Evolutionary conservation across 2,797 vertebrate genomes (phyloP).

Genomic region (Poecile montanus): DNA sequence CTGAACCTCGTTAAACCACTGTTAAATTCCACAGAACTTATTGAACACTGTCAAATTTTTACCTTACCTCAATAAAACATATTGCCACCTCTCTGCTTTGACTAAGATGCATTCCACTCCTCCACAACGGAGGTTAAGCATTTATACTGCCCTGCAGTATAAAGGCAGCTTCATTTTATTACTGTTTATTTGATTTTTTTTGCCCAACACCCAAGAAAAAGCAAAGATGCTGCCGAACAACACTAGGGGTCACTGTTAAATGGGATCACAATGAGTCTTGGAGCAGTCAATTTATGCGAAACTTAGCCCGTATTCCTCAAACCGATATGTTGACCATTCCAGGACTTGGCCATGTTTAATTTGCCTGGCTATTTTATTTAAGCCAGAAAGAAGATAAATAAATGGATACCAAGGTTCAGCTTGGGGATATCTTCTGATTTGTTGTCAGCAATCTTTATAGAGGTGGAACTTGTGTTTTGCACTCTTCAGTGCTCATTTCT

Average conservation of each 20-base stretch:
- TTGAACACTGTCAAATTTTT: neutral
- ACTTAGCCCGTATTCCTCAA: neutral
- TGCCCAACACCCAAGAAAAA: neutral
- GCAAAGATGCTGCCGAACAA: neutral
- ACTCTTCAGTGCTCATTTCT: neutral
- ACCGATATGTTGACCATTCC: fast-evolving
- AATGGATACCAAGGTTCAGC: neutral
- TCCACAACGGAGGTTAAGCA: neutral
- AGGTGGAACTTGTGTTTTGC: neutral
- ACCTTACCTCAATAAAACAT: neutral
- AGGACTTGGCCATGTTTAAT: neutral
- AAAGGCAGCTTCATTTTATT: neutral
- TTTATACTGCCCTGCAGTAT: neutral
- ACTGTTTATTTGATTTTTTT: neutral
- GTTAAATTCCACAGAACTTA: neutral
- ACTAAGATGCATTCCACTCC: neutral
- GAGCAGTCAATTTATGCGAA: neutral
- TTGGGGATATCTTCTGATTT: neutral
- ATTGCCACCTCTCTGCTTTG: neutral
- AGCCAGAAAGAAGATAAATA: neutral
- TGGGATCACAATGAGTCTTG: neutral
- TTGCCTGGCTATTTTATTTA: neutral
- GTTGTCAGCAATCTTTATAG: neutral
- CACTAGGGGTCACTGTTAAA: slow-evolving; percentile 46
- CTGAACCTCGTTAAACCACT: neutral